Conservation (phyloP, 1,140 invertebrate genomes). For the Melitaea cinxia region DNA sequence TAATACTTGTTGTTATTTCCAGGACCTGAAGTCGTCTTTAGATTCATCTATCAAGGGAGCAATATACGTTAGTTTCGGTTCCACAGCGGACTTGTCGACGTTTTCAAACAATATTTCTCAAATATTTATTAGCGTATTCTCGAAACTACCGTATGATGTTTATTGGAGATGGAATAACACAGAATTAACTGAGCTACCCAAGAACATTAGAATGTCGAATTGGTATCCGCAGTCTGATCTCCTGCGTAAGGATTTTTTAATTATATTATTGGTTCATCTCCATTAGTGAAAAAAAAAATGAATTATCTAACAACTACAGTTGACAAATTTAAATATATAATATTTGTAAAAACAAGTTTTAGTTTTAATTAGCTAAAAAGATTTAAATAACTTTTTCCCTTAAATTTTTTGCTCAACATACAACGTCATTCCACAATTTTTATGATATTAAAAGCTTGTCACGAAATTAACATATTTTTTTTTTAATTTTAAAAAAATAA, state of each 20-base stretch:
- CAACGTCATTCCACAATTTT: no score
- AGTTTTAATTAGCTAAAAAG: no score
- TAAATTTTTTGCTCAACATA: no score
- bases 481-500: no score
- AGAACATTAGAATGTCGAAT: conserved; percentile 65
- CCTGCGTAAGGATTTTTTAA: conserved; percentile 60
- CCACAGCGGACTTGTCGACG: conserved; percentile 37
- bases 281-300: no score
- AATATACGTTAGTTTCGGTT: conserved; percentile 74
- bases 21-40: conserved; percentile 44
- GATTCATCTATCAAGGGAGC: conserved; percentile 52
- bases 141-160: conserved; percentile 30
- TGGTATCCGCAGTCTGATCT: conserved; percentile 82
- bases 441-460: no score
- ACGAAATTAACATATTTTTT: no score
- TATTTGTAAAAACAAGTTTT: no score
- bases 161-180: conserved; percentile 31
- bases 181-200: conserved; percentile 38
- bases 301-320: no score
- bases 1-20: background rate
- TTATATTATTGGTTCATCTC: no score
- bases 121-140: conserved; percentile 74
- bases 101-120: conserved; percentile 62
- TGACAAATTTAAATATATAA: no score
- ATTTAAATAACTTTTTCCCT: no score